Base-by-base conservation (phyloP, 2,888 invertebrate genomes). In the Stegana nigrithorax region DNA sequence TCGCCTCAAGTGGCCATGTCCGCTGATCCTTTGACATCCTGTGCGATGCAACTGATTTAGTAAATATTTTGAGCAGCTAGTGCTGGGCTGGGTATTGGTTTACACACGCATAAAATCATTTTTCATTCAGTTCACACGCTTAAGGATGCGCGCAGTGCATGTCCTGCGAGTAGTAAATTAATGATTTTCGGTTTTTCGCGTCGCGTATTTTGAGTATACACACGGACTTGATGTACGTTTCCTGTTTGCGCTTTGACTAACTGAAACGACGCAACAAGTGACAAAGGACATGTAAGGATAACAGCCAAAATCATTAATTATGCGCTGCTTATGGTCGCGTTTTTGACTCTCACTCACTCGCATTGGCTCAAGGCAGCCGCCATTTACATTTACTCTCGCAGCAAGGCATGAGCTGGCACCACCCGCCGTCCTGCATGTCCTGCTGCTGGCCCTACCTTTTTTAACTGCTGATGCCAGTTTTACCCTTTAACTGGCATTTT, bases 11-110 rank as follows among this genome's bases (percentile, higher is more conserved):
- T 55, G 53, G 53, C 53, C 5, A 29, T 29, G 53, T 53, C 53
- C 53, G 53, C 19, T 32, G 53, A 53, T 21, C 53, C 32, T 55
- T 36, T 55, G 53, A 55, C 53, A 55, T 55, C 32, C 53, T 53
- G 19, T 36, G 25, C n/a, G 7, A 23, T 23, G n/a, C 23, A n/a
- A 23, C 47, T 47, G 12, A n/a, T 12, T 21, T n/a, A 12, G 12
- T 27, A 55, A 55, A 55, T 55, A 55, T 55, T 55, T 32, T 55
- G 53, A 55, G 53, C 23, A 21, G 19, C 7, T 14, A 32, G 25
- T 8, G 23, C 19, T 32, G 10, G 10, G 7, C 17, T 29, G 3
- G 53, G 53, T 55, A 14, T 55, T 55, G 36, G 21, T 55, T 55
- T 55, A 36, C 53, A 55, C n/a, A 29, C 7, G 3, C 4, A 17